phyloP scores from a whole-genome alignment of 2,888 invertebrate genomes.

The Strigamia maritima region DNA sequence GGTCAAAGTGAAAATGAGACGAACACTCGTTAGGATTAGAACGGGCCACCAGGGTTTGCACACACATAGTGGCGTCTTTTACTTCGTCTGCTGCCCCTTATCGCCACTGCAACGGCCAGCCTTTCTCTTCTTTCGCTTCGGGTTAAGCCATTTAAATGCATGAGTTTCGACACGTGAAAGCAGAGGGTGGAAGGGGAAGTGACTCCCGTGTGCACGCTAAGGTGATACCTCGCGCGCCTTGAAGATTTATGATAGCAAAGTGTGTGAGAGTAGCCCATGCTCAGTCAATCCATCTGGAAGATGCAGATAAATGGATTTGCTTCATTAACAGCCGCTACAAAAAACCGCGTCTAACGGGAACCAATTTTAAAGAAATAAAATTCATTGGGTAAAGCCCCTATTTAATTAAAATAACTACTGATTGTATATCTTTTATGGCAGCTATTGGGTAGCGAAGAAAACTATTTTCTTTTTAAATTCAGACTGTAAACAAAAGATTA shows the following conservation, averaged over 20 bases:
- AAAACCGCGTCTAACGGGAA: neutral
- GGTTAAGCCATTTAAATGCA: conserved; percentile 39
- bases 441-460: neutral
- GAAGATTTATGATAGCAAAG: conserved; percentile 33
- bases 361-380: conserved; percentile 1
- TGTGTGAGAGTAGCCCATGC: conserved; percentile 15
- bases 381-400: neutral
- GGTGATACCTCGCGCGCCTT: conserved; percentile 21
- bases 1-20: conserved; percentile 27
- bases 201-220: conserved; percentile 13
- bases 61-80: conserved; percentile 13
- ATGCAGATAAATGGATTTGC: conserved; percentile 37
- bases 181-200: neutral
- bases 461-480: neutral
- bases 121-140: conserved; percentile 8
- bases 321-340: conserved; percentile 19
- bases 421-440: conserved; percentile 4
- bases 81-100: conserved; percentile 5
- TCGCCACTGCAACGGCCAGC: conserved; percentile 13
- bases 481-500: neutral
- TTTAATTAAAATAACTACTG: conserved; percentile 4
- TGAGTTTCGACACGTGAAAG: conserved; percentile 34
- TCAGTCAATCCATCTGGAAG: conserved; percentile 22
- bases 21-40: conserved; percentile 24
- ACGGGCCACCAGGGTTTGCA: conserved; percentile 21